Evolutionary conservation across 2,888 invertebrate species (phyloP).

Genomic region (Orthosia cruda): DNA sequence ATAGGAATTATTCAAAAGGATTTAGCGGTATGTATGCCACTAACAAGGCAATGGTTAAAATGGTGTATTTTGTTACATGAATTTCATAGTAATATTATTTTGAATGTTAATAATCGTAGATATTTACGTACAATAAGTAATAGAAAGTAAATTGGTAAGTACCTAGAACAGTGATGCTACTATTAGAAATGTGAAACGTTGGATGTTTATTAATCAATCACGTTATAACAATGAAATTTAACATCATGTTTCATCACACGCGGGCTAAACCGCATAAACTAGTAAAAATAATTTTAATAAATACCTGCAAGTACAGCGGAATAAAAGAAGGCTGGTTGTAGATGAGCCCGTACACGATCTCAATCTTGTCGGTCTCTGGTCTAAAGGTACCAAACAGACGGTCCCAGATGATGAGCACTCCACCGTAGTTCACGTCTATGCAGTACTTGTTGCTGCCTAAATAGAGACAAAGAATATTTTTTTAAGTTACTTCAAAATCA

Average conservation of each 20-base stretch:
- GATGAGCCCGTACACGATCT: conserved; percentile 96
- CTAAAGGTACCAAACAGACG: conserved; percentile 96
- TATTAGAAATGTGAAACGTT: too few species aligned
- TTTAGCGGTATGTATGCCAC: neutral
- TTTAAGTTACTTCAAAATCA: too few species aligned
- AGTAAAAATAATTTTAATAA: neutral
- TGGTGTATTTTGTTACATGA: too few species aligned
- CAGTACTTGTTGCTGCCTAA: conserved; percentile 97
- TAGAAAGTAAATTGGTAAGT: neutral
- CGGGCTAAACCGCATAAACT: too few species aligned
- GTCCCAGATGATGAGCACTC: conserved; percentile 98
- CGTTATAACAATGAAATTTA: too few species aligned
- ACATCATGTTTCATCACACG: too few species aligned
- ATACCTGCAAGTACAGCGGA: conserved; percentile 95
- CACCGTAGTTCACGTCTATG: conserved; percentile 98
- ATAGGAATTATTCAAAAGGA: neutral
- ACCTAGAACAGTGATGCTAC: too few species aligned
- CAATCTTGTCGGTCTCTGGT: conserved; percentile 93
- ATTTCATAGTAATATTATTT: too few species aligned
- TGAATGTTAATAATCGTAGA: too few species aligned
- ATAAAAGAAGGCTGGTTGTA: conserved; percentile 96
- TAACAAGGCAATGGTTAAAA: neutral
- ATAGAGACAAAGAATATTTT: conserved; percentile 1
- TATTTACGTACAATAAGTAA: neutral
- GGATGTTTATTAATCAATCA: too few species aligned